Evolutionary conservation across 1,140 invertebrate genomes (phyloP).

Genomic region (Telenomus remus): DNA sequence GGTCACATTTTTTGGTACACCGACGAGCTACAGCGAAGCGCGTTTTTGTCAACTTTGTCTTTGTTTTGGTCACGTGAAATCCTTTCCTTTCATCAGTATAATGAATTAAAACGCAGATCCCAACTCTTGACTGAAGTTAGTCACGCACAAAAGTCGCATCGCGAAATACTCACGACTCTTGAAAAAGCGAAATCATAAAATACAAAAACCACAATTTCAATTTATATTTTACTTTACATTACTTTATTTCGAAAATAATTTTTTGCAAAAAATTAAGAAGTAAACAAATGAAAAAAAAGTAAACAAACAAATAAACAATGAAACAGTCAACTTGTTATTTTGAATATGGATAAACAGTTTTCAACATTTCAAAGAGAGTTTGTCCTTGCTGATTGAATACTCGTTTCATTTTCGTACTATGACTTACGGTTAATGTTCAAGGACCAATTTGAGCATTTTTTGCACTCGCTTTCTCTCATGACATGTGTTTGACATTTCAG

Average conservation of each 20-base stretch:
- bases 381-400: constrained; percentile 33
- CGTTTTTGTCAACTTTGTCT: constrained; percentile 2
- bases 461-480: not conserved
- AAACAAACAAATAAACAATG: not conserved
- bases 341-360: constrained; percentile 6
- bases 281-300: not conserved
- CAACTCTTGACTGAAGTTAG: constrained; percentile 28
- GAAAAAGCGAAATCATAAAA: constrained; percentile 12
- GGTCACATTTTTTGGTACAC: not conserved
- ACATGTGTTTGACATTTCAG: not conserved
- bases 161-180: constrained; percentile 31
- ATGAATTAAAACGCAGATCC: constrained; percentile 27
- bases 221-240: no score
- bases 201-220: no score
- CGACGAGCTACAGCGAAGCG: not conserved
- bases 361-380: constrained; percentile 45
- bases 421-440: constrained; percentile 32
- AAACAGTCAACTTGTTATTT: no score
- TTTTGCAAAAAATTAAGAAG: no score
- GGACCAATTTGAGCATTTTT: constrained; percentile 6
- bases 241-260: no score
- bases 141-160: constrained; percentile 2
- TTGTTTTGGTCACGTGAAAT: constrained; percentile 42
- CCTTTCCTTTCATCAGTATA: constrained; percentile 31
- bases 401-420: constrained; percentile 23